A percentile compares a stretch with the other conserved stretches of the same genome.
Evolutionary conservation across 1,140 invertebrate genomes (phyloP).

Genomic region (Lysiphlebus fabarum): DNA sequence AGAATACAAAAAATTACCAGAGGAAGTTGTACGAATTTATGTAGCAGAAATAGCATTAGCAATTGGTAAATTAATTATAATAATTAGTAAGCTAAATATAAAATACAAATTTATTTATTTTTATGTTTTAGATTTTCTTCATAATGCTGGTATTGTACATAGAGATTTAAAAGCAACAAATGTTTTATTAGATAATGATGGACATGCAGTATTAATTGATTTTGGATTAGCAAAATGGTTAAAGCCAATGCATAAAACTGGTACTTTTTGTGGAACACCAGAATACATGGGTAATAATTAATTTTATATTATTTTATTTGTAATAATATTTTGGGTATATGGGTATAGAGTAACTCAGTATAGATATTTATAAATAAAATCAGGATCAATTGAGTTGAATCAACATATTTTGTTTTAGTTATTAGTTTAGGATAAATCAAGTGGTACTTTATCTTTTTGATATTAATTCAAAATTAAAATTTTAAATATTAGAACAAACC

Average conservation of each 20-base stretch:
- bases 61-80: constrained; percentile 63
- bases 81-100: constrained; percentile 18
- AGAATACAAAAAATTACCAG: constrained; percentile 68
- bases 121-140: constrained; percentile 77
- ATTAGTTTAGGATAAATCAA: too few relatives aligned
- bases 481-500: too few relatives aligned
- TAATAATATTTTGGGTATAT: too few relatives aligned
- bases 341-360: too few relatives aligned
- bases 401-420: too few relatives aligned
- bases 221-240: constrained; percentile 95
- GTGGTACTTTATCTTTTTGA: too few relatives aligned
- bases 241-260: constrained; percentile 68
- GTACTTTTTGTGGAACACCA: constrained; percentile 86
- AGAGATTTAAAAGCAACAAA: constrained; percentile 90
- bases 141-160: constrained; percentile 87
- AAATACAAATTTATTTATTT: constrained; percentile 3
- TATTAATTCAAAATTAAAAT: too few relatives aligned
- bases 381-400: too few relatives aligned
- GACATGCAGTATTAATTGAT: constrained; percentile 81
- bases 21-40: constrained; percentile 75
- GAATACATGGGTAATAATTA: constrained; percentile 79
- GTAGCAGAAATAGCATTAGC: constrained; percentile 80
- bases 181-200: constrained; percentile 75
- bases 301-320: constrained; percentile 13
- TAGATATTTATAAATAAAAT: too few relatives aligned